Conservation (phyloP, 2,113 vertebrate genomes). For the Rhineura floridana region DNA sequence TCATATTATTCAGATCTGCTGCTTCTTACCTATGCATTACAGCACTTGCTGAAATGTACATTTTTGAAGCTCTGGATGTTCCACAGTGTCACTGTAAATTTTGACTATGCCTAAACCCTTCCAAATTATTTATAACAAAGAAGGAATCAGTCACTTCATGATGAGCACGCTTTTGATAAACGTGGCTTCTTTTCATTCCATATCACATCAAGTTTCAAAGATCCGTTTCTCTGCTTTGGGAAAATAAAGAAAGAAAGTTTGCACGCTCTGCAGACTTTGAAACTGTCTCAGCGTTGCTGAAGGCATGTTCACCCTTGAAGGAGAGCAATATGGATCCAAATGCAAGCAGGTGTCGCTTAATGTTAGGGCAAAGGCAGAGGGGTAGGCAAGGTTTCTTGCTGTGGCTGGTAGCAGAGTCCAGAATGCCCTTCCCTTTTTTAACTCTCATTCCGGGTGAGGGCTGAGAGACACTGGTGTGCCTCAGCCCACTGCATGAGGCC, state of each 20-base stretch:
- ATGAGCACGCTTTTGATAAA: neutral
- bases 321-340: neutral
- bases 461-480: neutral
- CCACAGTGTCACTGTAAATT: neutral
- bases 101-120: neutral
- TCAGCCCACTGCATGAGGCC: neutral
- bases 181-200: neutral
- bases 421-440: neutral
- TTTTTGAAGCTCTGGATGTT: neutral
- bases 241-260: neutral
- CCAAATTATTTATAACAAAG: neutral
- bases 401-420: neutral
- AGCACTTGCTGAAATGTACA: constrained; percentile 3
- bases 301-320: neutral
- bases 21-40: constrained; percentile 33
- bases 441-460: neutral
- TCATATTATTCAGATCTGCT: constrained; percentile 36
- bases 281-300: neutral
- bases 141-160: neutral
- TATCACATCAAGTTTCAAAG: neutral
- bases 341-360: neutral
- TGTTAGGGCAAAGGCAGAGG: neutral
- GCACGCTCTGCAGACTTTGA: neutral
- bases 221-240: neutral
- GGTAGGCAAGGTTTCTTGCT: neutral